A percentile compares a stretch with the other conserved stretches of the same genome.
Evolutionary conservation across 2,113 vertebrate genomes (phyloP).

Genomic region (Megatriorchis doriae): DNA sequence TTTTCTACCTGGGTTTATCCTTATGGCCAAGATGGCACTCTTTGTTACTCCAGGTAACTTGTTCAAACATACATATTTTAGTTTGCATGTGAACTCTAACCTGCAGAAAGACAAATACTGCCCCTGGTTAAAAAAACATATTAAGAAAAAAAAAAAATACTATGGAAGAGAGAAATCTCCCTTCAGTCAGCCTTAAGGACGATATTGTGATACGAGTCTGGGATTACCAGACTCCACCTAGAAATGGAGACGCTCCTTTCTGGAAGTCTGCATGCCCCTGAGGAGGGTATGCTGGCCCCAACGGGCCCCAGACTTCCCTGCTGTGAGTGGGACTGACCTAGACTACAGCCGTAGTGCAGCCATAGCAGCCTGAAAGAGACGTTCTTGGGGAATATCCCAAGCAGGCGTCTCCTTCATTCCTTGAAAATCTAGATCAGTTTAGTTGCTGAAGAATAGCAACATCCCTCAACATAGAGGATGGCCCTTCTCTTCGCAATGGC

Average conservation of each 20-base stretch:
- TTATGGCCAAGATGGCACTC: not conserved
- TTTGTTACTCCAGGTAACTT: not conserved
- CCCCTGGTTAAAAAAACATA: not conserved
- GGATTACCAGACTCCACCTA: not conserved
- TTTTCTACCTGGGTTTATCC: not conserved
- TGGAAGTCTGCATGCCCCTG: not conserved
- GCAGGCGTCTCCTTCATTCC: not conserved
- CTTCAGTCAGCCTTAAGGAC: not conserved
- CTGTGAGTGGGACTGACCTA: not conserved
- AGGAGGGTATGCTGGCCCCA: not conserved
- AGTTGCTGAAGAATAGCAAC: not conserved
- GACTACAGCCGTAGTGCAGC: rapidly evolving
- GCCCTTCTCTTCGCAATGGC: not conserved
- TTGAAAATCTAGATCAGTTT: not conserved
- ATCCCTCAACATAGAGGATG: too few species aligned
- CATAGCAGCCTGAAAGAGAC: not conserved
- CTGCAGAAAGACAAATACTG: not conserved
- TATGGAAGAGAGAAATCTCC: not conserved
- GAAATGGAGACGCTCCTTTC: not conserved
- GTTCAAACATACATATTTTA: not conserved
- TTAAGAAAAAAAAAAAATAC: not conserved
- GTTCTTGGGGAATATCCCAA: not conserved
- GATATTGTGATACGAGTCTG: not conserved
- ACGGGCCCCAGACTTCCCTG: not conserved
- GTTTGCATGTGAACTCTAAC: not conserved